These are phyloP conservation scores for Atta cephalotes DNA, from an alignment of 1,140 invertebrate genomes.

Conservation along the genomic window DNA sequence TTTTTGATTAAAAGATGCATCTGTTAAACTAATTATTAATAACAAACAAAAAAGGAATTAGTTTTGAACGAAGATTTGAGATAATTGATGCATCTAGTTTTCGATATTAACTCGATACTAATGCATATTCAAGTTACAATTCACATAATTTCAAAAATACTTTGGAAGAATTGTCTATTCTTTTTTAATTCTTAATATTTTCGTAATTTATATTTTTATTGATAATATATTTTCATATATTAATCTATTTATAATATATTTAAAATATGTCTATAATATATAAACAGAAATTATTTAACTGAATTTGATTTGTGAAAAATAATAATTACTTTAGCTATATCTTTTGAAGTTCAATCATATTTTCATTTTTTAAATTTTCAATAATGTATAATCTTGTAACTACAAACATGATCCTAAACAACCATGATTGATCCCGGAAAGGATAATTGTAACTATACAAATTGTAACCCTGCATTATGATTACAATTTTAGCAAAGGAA, in stretches of 20 bases:
- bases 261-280: neutral
- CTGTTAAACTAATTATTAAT: neutral
- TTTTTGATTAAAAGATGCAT: neutral
- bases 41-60: neutral
- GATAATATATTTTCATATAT: neutral
- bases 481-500: constrained; percentile 23
- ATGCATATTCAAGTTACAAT: neutral
- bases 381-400: constrained; percentile 7
- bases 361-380: neutral
- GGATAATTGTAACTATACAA: neutral
- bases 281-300: neutral
- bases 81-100: neutral
- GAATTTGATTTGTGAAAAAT: neutral
- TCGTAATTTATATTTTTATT: neutral
- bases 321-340: neutral
- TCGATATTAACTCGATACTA: neutral
- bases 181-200: neutral
- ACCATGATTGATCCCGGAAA: constrained; percentile 2
- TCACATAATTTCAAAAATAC: neutral
- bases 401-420: constrained; percentile 1
- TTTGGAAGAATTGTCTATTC: neutral
- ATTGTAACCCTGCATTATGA: constrained; percentile 3
- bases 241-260: neutral
- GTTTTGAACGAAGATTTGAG: neutral
- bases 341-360: neutral